These are phyloP conservation scores for Syngnathoides biaculeatus DNA, from an alignment of 2,113 vertebrate genomes.

Conservation along the genomic window DNA sequence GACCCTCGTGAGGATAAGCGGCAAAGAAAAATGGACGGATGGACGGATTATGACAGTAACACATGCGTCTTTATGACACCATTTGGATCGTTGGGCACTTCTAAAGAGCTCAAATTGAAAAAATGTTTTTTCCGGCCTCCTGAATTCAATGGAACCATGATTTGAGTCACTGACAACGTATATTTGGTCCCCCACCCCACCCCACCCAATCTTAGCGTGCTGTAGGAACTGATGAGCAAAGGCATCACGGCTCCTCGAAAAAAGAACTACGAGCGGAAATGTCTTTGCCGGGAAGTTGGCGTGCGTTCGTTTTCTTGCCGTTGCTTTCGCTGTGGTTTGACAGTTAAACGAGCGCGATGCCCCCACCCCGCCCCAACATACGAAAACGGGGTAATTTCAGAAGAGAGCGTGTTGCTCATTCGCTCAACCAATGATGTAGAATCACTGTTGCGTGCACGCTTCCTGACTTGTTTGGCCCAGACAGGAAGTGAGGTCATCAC, in stretches of 20 bases:
- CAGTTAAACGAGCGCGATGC: neutral
- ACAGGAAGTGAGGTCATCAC: constrained; percentile 50
- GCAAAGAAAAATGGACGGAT: too few relatives aligned
- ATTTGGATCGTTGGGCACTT: too few relatives aligned
- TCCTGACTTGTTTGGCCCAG: constrained; percentile 12
- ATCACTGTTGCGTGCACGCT: too few relatives aligned
- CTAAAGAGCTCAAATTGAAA: too few relatives aligned
- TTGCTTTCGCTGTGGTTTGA: constrained; percentile 13
- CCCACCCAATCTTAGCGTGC: too few relatives aligned
- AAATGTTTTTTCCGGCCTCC: too few relatives aligned
- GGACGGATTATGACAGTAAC: too few relatives aligned
- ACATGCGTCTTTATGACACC: too few relatives aligned
- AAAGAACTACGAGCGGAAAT: too few relatives aligned
- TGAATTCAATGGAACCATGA: neutral
- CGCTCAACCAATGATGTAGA: too few relatives aligned
- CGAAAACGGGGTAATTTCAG: neutral
- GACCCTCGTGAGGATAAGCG: too few relatives aligned
- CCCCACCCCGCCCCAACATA: neutral
- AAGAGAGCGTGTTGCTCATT: neutral
- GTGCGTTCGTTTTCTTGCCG: neutral
- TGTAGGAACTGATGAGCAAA: neutral
- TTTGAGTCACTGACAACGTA: neutral
- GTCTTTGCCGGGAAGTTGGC: neutral
- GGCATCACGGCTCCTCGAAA: neutral
- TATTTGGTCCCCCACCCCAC: neutral